These are phyloP conservation scores for Actinostola sp. DNA, from an alignment of 92 coral and sea anemone genomes.

Conservation along the genomic window DNA sequence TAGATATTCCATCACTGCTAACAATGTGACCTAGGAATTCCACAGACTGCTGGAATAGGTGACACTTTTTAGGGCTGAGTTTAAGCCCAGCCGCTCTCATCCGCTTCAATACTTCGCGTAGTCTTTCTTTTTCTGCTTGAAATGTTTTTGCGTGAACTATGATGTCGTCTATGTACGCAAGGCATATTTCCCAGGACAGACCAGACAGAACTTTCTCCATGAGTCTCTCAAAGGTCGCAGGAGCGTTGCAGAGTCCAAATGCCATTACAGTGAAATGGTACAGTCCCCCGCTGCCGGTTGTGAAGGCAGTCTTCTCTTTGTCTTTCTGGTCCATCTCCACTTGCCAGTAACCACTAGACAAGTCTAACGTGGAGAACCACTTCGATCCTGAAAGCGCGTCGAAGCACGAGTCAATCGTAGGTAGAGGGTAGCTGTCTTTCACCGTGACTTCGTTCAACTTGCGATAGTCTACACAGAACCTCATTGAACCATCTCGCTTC, in stretches of 20 bases:
- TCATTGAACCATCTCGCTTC: conserved; percentile 28
- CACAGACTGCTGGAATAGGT: conserved; percentile 30
- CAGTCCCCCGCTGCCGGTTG: conserved; percentile 10
- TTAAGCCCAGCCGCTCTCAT: conserved; percentile 34
- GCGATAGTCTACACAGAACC: conserved; percentile 39
- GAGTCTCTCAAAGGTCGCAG: conserved; percentile 10
- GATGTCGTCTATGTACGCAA: conserved; percentile 21
- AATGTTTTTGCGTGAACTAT: conserved; percentile 11
- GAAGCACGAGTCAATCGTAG: conserved; percentile 20
- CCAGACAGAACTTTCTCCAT: conserved; percentile 15
- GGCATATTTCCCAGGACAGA: conserved; percentile 16
- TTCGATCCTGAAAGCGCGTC: conserved; percentile 35
- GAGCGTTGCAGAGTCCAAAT: conserved; percentile 15
- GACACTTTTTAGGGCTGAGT: conserved; percentile 54
- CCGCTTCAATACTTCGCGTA: conserved; percentile 33
- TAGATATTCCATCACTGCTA: conserved; percentile 27
- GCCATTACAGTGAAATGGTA: conserved; percentile 12
- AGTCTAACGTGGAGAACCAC: conserved; percentile 44
- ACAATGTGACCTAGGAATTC: conserved; percentile 54
- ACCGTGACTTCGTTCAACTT: conserved; percentile 24
- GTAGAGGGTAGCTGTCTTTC: conserved; percentile 32
- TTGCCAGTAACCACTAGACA: conserved; percentile 47
- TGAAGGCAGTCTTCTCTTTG: conserved; percentile 10
- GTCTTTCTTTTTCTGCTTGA: conserved; percentile 18
- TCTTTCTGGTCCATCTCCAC: conserved; percentile 12